These are phyloP conservation scores for Hydropotes inermis DNA, from an alignment of 2,113 vertebrate species.

Conservation along the genomic window DNA sequence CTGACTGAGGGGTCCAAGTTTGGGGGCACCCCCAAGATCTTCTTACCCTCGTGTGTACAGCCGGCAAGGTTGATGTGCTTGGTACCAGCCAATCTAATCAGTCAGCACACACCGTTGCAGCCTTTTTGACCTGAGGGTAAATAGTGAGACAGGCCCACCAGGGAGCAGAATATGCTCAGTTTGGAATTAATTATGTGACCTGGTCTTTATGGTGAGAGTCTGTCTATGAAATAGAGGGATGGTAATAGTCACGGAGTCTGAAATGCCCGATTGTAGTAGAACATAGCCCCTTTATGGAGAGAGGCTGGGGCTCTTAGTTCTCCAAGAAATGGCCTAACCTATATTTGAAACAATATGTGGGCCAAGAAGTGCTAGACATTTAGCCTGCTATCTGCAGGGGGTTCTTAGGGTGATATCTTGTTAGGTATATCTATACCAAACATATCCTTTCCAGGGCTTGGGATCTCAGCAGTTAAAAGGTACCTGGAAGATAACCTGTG, in stretches of 20 bases:
- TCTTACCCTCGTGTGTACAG: neutral
- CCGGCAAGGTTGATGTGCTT: neutral
- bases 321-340: neutral
- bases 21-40: neutral
- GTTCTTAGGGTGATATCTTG: neutral
- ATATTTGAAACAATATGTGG: neutral
- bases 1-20: neutral
- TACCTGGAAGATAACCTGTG: neutral
- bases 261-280: neutral
- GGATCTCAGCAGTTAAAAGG: neutral
- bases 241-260: neutral
- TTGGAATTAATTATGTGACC: neutral
- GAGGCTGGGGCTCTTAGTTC: neutral
- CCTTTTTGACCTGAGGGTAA: neutral
- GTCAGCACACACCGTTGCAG: neutral
- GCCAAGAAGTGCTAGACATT: neutral
- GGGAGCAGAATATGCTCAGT: neutral
- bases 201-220: neutral
- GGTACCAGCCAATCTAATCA: constrained; percentile 6
- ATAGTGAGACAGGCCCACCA: neutral
- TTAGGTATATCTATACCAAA: neutral
- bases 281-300: neutral
- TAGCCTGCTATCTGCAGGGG: neutral
- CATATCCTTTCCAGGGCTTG: neutral
- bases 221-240: neutral